Base-by-base conservation (phyloP, 2,797 vertebrate genomes). In the Pristis pectinata region DNA sequence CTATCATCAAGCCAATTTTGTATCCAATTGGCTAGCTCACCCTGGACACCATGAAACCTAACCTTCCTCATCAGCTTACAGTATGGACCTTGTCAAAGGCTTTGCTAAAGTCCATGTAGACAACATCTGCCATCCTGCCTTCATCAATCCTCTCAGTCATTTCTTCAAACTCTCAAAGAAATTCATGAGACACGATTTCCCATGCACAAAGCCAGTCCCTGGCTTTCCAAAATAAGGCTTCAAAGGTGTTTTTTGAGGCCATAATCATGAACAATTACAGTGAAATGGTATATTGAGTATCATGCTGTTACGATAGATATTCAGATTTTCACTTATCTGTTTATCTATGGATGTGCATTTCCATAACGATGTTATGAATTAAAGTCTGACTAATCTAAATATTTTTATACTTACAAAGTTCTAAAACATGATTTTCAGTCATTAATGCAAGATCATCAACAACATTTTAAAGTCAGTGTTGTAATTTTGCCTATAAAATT, bases 341-440 rank as follows among this genome's bases (percentile, higher is more conserved):
- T 85, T 85, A 80, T 85, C 82, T 15, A n/a, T n/a, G n/a, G n/a
- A n/a, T n/a, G n/a, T n/a, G n/a, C 24, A 85, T 27, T 85, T 85
- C n/a, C n/a, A n/a, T n/a, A n/a, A n/a, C n/a, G 82, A 85, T 49
- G 9, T 70, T 70, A 11, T 44, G 53, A 72, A 85, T 53, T 53
- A 53, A 56, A 85, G 85, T 3, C 10, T 49, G 56, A 53, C 11
- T 85, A 56, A 41, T 27, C 24, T 19, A 44, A 44, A 13, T 80
- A 80, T 19, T 80, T 37, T 17, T 22, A 80, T 80, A 19, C 15
- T 15, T 41, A 76, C 11, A 53, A 82, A 82, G 49, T 30, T 53
- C 44, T 11, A 83, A 85, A 85, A 37, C 72, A 41, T 79, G n/a
- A 53, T 85, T 13, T 34, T 53, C 80, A 56, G 49, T 53, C 7